Evolutionary conservation across 2,797 vertebrate genomes (phyloP), one percentile per base, ranked within the genome.

Genomic region (Melanogrammus aeglefinus): DNA sequence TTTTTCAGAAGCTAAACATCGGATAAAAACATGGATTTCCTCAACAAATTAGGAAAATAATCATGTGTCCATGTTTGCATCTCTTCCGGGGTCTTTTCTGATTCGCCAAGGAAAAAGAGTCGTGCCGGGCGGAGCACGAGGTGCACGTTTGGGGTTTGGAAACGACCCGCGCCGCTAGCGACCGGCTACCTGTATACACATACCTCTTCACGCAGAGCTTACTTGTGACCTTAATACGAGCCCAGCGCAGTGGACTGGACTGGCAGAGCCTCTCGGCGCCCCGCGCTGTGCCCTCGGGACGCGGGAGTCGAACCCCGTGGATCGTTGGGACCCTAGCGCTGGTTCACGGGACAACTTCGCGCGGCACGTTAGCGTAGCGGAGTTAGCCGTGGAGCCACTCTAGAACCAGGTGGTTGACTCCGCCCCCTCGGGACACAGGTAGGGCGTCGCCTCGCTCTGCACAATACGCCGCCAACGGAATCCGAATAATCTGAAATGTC

Each of bases 321-420:
- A 16, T 47, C 44, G 16, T 16, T 16, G 2, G 4, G 44, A 16
- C 12, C 44, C 44, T 29, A 70, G 12, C 12, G 33, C 16, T 80
- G 75, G 38, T 69, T 78, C 75, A 75, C 7, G 8, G 8, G 4
- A 6, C 63, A 10, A 24, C 63, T 63, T 38, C n/a, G 47, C 31
- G 31, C 31, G 31, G 1, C 31, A 3, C 38, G 38, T 8, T 10
- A 39, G 38, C 38, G 1, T 39, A 39, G 38, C 77, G 38, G 1
- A 72, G 83, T 76, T 38, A 66, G 63, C 79, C 83, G 75, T 81
- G 86, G 77, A 83, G 82, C 89, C 87, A 77, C 86, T 90, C 80
- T 72, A 47, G 12, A 47, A 6, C 77, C 71, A 63, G 73, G 87
- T 93, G 92, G 91, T 91, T 93, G 92, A 90, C 91, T 86, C 79